Conservation (phyloP, 30 jellyfish, hydroid and myxozoan genomes). For the Catostylus mosaicus region DNA sequence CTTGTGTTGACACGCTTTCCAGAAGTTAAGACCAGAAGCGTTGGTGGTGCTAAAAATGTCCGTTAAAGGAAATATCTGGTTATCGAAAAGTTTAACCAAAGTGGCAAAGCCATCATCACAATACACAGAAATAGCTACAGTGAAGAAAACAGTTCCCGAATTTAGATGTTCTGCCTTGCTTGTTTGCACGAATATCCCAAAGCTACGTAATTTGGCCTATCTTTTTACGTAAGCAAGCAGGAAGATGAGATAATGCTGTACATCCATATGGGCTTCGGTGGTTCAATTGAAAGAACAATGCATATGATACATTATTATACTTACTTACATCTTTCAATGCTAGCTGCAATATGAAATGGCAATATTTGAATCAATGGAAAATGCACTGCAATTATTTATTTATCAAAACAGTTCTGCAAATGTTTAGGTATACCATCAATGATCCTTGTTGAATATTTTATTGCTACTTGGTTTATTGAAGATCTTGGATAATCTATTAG, state of each 20-base stretch:
- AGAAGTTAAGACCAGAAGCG: too few relatives aligned
- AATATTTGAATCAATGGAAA: background rate
- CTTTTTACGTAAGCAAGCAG: background rate
- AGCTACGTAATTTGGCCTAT: background rate
- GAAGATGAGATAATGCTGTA: background rate
- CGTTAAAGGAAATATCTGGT: too few relatives aligned
- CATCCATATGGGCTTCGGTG: background rate
- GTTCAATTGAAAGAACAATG: conserved; percentile 9
- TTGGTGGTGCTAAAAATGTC: too few relatives aligned
- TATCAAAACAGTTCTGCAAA: background rate
- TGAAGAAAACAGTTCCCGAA: too few relatives aligned
- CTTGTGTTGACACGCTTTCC: too few relatives aligned
- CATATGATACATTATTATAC: background rate
- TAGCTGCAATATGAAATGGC: background rate
- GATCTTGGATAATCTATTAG: conserved; percentile 9
- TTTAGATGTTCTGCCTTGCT: too few relatives aligned
- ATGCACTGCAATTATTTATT: background rate
- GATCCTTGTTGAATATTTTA: background rate
- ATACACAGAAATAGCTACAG: too few relatives aligned
- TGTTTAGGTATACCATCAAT: background rate
- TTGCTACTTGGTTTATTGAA: conserved; percentile 7
- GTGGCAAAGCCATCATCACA: too few relatives aligned
- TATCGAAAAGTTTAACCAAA: too few relatives aligned
- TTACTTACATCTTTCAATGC: background rate
- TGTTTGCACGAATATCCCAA: too few relatives aligned